phyloP scores from a whole-genome alignment of 2,797 vertebrate genomes.

The Coccyzus lansbergi region DNA sequence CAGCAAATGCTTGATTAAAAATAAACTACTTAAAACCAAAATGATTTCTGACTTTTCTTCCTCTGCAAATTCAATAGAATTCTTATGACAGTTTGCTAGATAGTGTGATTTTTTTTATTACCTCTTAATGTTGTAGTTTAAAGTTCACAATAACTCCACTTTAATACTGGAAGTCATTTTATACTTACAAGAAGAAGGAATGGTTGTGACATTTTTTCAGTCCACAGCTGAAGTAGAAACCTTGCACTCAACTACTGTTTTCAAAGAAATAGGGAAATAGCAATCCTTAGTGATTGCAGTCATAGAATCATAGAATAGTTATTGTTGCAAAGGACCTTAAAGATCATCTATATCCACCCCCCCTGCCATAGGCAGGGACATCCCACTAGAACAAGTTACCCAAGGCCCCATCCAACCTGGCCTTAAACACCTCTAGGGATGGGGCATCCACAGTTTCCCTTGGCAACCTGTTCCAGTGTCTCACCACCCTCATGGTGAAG shows the following conservation, averaged over 20 bases:
- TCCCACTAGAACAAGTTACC: too few relatives aligned
- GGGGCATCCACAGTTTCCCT: too few relatives aligned
- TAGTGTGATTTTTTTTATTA: conserved; percentile 19
- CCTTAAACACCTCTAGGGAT: too few relatives aligned
- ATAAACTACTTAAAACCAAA: conserved; percentile 51
- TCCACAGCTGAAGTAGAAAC: neutral
- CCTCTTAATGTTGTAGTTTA: neutral
- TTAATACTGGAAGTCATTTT: neutral
- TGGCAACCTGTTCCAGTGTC: too few relatives aligned
- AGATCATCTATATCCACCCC: too few relatives aligned
- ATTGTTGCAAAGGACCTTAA: too few relatives aligned
- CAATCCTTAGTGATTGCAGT: neutral
- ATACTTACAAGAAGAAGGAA: neutral
- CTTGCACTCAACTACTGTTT: neutral
- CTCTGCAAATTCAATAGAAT: conserved; percentile 27
- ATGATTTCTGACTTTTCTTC: neutral
- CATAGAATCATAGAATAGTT: too few relatives aligned
- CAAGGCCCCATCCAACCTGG: too few relatives aligned
- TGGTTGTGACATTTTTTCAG: neutral
- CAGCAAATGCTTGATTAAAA: conserved; percentile 54
- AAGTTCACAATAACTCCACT: conserved; percentile 6
- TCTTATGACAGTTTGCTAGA: neutral
- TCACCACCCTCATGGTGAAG: too few relatives aligned
- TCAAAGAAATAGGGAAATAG: neutral
- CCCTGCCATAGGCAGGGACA: too few relatives aligned